Evolutionary conservation across 2,888 invertebrate genomes (phyloP), one percentile per base, ranked within the genome.

Genomic region (Agriopis marginaria): DNA sequence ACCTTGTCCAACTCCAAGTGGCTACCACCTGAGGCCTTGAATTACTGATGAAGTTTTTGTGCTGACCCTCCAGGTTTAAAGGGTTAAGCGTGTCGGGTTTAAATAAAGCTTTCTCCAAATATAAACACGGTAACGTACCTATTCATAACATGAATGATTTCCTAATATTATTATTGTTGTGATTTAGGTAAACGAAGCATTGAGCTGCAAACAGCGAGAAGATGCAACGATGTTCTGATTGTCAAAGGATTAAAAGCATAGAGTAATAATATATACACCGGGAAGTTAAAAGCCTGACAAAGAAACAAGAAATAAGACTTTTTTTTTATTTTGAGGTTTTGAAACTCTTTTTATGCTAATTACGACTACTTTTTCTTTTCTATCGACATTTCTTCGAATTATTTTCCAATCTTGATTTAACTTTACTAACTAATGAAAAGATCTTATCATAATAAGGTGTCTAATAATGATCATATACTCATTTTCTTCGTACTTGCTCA

Each of bases 31-130:
- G 90, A 82, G 79, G 74, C 84, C 73, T 80, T 72, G 69, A 86
- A 84, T 86, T 87, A 84, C 85, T 85, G 84, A 86, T 86, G 79
- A 87, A 85, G 84, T 87, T 89, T 89, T 89, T 89, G 74, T 79
- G 58, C 58, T 79, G 80, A 81, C 82, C 84, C 83, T 78, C 60
- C 58, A 55, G 66, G 59, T 45, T 66, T 66, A 66, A 70, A 54
- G 62, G 70, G 70, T 64, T 71, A 70, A 66, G 49, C 56, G 42
- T 61, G 60, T 71, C 50, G 51, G 61, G 56, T 71, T 67, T 59
- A 66, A 42, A 9, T 66, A 53, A 70, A 45, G 58, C 70, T 56
- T 58, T 51, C 62, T 47, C 56, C 7, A 49, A 60, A 59, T 40
- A 47, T 58, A 58, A 58, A 8, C 56, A 12, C 17, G 56, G 44